Percentiles rank a stretch among this genome's conserved stretches.
phyloP scores from a whole-genome alignment of 2,888 invertebrate species.

The Chromoteleia sp. region DNA sequence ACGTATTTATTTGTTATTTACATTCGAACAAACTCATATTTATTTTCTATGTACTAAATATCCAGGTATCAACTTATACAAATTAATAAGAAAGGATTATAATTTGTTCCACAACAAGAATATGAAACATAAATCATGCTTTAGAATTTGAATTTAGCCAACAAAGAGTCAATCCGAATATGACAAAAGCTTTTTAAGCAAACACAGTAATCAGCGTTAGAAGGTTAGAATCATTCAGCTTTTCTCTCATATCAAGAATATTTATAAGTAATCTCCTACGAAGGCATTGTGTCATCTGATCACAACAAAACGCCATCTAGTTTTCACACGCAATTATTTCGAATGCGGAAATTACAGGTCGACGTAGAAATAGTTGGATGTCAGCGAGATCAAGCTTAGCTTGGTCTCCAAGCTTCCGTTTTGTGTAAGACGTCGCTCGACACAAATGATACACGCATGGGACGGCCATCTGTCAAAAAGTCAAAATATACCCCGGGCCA shows the following conservation, averaged over 20 bases:
- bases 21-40: neutral
- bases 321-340: constrained; percentile 79
- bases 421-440: constrained; percentile 70
- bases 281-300: constrained; percentile 79
- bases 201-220: neutral
- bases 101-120: neutral
- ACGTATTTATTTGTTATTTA: constrained; percentile 13
- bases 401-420: constrained; percentile 72
- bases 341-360: constrained; percentile 64
- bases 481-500: constrained; percentile 84
- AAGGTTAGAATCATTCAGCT: constrained; percentile 6
- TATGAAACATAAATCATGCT: neutral
- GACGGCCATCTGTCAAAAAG: constrained; percentile 84
- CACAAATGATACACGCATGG: constrained; percentile 70
- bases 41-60: neutral
- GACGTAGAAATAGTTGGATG: constrained; percentile 33
- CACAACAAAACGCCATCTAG: constrained; percentile 76
- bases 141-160: neutral
- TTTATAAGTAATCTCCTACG: constrained; percentile 61
- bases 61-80: no score
- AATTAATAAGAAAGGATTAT: neutral
- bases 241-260: constrained; percentile 27
- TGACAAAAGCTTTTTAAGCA: constrained; percentile 30
- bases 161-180: constrained; percentile 28
- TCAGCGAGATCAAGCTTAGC: constrained; percentile 50